Conservation (phyloP, 1,140 invertebrate species). For the Drosophila erecta region DNA sequence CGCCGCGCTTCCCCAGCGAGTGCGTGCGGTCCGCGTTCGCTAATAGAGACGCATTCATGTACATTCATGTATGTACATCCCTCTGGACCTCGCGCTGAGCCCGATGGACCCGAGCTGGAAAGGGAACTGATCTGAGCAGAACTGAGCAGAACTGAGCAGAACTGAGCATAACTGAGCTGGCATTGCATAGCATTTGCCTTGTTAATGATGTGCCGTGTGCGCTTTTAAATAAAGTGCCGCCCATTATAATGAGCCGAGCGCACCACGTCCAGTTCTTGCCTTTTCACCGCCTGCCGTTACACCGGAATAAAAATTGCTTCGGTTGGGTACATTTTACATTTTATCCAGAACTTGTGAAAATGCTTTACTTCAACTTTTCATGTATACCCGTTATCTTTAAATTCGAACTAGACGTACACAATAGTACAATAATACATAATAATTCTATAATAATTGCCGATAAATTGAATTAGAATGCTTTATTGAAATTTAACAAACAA, state of each 20-base stretch:
- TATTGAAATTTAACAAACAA: neutral
- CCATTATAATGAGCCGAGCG: constrained; percentile 75
- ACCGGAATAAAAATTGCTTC: constrained; percentile 10
- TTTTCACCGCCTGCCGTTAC: constrained; percentile 16
- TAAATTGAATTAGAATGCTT: neutral
- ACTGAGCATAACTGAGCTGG: constrained; percentile 3
- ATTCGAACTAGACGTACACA: no score
- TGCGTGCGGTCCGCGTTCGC: constrained; percentile 67
- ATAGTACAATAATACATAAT: no score
- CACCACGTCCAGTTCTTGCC: constrained; percentile 35
- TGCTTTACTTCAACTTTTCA: no score
- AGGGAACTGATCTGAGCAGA: constrained; percentile 6
- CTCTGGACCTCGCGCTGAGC: constrained; percentile 14
- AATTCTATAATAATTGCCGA: no score
- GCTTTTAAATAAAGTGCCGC: constrained; percentile 81
- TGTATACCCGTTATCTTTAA: no score
- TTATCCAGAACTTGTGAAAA: neutral
- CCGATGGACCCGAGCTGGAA: neutral
- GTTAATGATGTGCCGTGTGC: constrained; percentile 80
- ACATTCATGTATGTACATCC: constrained; percentile 15
- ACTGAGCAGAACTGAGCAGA: constrained; percentile 4
- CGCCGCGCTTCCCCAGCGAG: constrained; percentile 17
- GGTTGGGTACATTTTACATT: no score
- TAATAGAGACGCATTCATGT: constrained; percentile 70
- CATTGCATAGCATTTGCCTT: constrained; percentile 62